These are phyloP conservation scores for Dasypogon diadema DNA, from an alignment of 2,888 invertebrate genomes.

Conservation along the genomic window DNA sequence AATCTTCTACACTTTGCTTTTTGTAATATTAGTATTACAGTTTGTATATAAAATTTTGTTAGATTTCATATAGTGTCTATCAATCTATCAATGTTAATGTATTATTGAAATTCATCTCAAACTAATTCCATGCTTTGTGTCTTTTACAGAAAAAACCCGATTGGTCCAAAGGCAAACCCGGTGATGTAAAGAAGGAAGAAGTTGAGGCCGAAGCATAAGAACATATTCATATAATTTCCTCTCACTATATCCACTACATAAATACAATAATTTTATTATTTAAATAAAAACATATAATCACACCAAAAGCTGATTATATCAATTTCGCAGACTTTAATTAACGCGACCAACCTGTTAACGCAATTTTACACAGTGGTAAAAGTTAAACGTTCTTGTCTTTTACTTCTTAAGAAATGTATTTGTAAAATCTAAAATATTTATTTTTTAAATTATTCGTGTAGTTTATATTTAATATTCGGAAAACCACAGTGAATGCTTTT, in stretches of 20 bases:
- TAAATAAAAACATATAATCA: slow-evolving; percentile 37
- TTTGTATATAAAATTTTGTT: no score
- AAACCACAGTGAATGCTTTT: no score
- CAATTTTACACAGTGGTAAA: slow-evolving; percentile 12
- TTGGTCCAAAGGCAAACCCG: slow-evolving; percentile 92
- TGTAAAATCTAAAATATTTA: slow-evolving; percentile 43
- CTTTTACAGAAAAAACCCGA: slow-evolving; percentile 90
- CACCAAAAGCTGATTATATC: slow-evolving; percentile 23
- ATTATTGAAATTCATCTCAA: background rate
- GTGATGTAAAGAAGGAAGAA: slow-evolving; percentile 89
- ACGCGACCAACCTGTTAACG: background rate
- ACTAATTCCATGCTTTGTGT: background rate
- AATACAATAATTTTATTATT: slow-evolving; percentile 41
- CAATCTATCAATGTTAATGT: slow-evolving; percentile 28
- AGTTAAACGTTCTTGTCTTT: slow-evolving; percentile 6
- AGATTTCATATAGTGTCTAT: no score
- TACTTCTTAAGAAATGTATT: slow-evolving; percentile 35
- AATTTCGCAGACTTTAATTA: slow-evolving; percentile 26
- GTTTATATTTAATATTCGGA: no score
- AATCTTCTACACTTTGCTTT: no score
- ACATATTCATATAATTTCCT: slow-evolving; percentile 38
- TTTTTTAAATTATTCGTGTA: background rate
- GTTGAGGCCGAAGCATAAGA: slow-evolving; percentile 86
- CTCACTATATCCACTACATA: slow-evolving; percentile 43
- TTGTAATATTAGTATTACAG: no score